Evolutionary conservation across 2,113 vertebrate genomes (phyloP), one percentile per base, ranked within the genome.

Genomic region (Lucifuga dentata): DNA sequence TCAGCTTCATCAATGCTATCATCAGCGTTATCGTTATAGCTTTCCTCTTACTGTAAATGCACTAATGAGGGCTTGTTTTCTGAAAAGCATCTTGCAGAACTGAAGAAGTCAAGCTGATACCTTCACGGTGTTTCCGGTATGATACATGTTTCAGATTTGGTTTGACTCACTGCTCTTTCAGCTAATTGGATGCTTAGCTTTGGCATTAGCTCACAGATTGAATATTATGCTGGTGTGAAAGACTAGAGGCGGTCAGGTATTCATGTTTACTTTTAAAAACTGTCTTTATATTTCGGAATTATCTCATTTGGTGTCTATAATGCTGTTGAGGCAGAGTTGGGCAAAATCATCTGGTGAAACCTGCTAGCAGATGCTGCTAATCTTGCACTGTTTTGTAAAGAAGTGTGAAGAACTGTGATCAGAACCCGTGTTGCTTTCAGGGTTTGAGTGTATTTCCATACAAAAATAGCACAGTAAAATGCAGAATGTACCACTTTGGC

Each of bases 61-160:
- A 81, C 87, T 76, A 78, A 77, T 24, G 68, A 77, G 76, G 80
- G 84, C 78, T 84, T 73, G 57, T 80, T 86, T 20, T 82, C 73
- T 69, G 62, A 50, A 82, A 88, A 69, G 86, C 85, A 81, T 80
- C 81, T 81, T 64, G 40, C 3, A 17, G 32, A 56, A 38, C 50
- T 20, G 24, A 50, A 35, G 10, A 10, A 40, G 38, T n/a, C 38
- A 11, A 35, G 11, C 41, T 39, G 66, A 73, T 44, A 35, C 33
- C 26, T 10, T 38, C 62, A 55, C 10, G 13, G 38, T 52, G 50
- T 56, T 73, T 70, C 67, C 32, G 71, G 32, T 59, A 3, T 35
- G 57, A 35, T 19, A 6, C 51, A 51, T 32, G 15, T 46, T 5
- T 3, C 13, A n/a, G n/a, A n/a, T n/a, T n/a, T n/a, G n/a, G n/a